Conservation (phyloP, 2,797 vertebrate genomes). For the Channa striata region DNA sequence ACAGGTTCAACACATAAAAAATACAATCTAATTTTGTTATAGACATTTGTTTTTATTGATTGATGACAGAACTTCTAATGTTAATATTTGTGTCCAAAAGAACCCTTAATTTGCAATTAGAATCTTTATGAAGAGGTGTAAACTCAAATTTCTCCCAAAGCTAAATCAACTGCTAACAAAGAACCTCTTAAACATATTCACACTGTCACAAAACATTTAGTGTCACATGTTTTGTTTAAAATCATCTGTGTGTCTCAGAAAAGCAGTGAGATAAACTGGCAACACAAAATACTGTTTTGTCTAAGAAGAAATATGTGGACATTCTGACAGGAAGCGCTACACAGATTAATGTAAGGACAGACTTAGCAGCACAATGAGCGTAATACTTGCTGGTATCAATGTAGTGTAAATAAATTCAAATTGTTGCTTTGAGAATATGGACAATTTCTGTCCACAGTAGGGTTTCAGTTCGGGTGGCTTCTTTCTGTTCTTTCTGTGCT, state of each 20-base stretch:
- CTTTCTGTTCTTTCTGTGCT: conserved; percentile 18
- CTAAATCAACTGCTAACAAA: conserved; percentile 60
- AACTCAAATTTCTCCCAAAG: conserved; percentile 35
- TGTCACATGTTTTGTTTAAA: conserved; percentile 24
- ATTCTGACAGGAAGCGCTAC: conserved; percentile 45
- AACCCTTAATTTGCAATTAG: conserved; percentile 18
- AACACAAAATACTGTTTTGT: conserved; percentile 41
- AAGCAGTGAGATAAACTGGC: conserved; percentile 18
- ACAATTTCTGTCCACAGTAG: neutral
- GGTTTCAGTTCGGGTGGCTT: conserved; percentile 11
- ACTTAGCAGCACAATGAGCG: conserved; percentile 53
- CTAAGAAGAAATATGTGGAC: conserved; percentile 28
- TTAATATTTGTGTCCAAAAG: conserved; percentile 38
- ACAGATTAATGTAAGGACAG: conserved; percentile 26
- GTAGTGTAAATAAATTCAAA: conserved; percentile 58
- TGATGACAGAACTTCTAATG: conserved; percentile 26
- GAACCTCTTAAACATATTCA: conserved; percentile 56
- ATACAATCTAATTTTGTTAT: conserved; percentile 32
- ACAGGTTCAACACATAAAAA: conserved; percentile 13
- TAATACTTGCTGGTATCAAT: conserved; percentile 78
- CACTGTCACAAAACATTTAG: conserved; percentile 54
- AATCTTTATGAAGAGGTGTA: conserved; percentile 36
- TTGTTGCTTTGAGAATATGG: conserved; percentile 25
- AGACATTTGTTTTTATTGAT: conserved; percentile 76
- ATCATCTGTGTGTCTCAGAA: conserved; percentile 27